These are phyloP conservation scores for Erinaceus europaeus DNA, from an alignment of 2,113 vertebrate species.

Conservation along the genomic window DNA sequence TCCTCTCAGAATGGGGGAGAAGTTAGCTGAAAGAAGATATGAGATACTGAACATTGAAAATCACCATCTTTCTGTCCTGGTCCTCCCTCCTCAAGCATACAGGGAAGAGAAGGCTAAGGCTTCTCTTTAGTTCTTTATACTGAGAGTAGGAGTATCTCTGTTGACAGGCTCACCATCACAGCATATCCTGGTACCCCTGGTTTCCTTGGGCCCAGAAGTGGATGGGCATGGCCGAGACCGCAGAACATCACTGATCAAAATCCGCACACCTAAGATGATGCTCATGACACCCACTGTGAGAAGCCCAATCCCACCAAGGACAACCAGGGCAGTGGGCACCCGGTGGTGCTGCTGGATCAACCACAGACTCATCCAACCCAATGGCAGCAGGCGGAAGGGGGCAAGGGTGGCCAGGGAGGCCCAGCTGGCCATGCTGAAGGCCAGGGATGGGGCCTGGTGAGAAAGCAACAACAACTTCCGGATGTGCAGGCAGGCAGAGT, in stretches of 20 bases:
- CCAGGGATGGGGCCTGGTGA: constrained; percentile 74
- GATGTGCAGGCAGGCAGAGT: constrained; percentile 92
- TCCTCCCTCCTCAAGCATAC: neutral
- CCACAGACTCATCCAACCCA: constrained; percentile 96
- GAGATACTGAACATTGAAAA: neutral
- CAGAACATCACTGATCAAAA: constrained; percentile 89
- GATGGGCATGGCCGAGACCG: constrained; percentile 57
- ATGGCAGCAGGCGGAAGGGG: constrained; percentile 91
- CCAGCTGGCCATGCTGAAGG: constrained; percentile 90
- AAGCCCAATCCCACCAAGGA: constrained; percentile 88
- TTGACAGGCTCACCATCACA: neutral
- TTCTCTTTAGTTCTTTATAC: constrained; percentile 3
- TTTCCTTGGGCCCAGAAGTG: neutral
- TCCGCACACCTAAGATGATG: constrained; percentile 85
- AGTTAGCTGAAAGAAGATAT: neutral
- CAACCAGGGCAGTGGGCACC: constrained; percentile 84
- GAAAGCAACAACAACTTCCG: constrained; percentile 90
- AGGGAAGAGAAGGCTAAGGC: neutral
- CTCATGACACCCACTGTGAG: constrained; percentile 91
- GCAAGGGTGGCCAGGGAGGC: constrained; percentile 91
- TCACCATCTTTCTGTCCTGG: neutral
- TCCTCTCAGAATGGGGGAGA: neutral
- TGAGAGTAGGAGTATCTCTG: neutral
- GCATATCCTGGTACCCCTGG: rapidly evolving
- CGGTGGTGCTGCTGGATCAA: constrained; percentile 85